Evolutionary conservation across 30 jellyfish, hydroid and myxozoan genomes (phyloP), one percentile per base, ranked within the genome.

Genomic region (Cassiopea andromeda): DNA sequence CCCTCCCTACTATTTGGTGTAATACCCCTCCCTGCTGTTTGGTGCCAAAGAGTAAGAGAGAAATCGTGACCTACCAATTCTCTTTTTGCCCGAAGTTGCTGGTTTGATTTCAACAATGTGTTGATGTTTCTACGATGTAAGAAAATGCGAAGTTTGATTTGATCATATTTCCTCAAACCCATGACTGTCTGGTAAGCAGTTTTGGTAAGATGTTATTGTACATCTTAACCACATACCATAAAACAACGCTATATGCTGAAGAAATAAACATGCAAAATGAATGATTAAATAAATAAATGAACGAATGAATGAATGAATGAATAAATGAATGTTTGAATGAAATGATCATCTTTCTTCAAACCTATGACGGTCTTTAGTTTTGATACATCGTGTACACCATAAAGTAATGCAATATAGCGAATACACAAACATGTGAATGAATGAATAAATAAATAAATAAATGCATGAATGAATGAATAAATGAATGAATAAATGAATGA

Each of bases 81-180:
- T 89, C 46, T 27, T 83, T 46, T 44, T 57, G 46, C 60, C 80
- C 1, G 73, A 46, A 1, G 96, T 82, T n/a, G 96, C 96, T 61
- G 86, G 88, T 75, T 89, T 83, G 60, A 89, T 89, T 64, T 89
- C 91, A 49, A 89, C 97, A 64, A 90, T 83, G 57, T 85, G 73
- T 64, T 64, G 97, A 48, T 90, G 85, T 44, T 88, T 88, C 91
- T 86, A 73, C 10, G 75, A 50, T 1, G 60, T 1, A 46, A 69
- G 7, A 66, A 8, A 17, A 80, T 0, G 50, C 12, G 12, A 54
- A 10, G 12, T 54, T 3, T 3, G 0, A 6, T 0, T 54, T 27
- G 38, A 27, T 27, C 38, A 27, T 27, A 27, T 27, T 27, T 27
- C 38, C 38, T 27, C 38, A 27, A 27, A 27, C 38, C 38, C 38